These are phyloP conservation scores for Hippopotamyrus pictus DNA, from an alignment of 2,797 vertebrate genomes.

Conservation along the genomic window DNA sequence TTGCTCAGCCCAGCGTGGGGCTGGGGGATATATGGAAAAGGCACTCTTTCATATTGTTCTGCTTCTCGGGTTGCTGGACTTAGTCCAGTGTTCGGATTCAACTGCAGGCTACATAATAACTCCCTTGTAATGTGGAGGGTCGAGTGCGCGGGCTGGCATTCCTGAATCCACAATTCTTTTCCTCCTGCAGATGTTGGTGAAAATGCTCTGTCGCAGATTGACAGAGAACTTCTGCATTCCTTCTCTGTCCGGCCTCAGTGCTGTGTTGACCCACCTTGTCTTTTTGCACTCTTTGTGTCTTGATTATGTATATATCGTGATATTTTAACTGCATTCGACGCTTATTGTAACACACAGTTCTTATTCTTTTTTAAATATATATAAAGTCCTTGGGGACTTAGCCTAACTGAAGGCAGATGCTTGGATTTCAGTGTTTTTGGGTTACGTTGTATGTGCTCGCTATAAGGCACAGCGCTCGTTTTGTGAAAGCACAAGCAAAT, in stretches of 20 bases:
- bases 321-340: background rate
- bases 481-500: background rate
- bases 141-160: conserved; percentile 45
- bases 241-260: conserved; percentile 25
- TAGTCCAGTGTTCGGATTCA: conserved; percentile 36
- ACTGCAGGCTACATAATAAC: conserved; percentile 43
- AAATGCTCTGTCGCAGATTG: conserved; percentile 29
- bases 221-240: background rate
- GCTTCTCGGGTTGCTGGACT: conserved; percentile 36
- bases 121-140: conserved; percentile 42
- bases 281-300: background rate
- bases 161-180: conserved; percentile 43
- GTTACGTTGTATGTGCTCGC: background rate
- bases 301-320: background rate
- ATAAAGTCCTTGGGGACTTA: background rate
- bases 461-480: background rate
- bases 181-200: conserved; percentile 41
- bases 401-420: background rate
- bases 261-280: conserved; percentile 11
- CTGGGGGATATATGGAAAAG: conserved; percentile 43
- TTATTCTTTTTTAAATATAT: background rate
- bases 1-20: conserved; percentile 21
- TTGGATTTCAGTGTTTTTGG: background rate
- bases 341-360: background rate
- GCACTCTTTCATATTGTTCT: conserved; percentile 42